A percentile compares a stretch with the other conserved stretches of the same genome.
Conservation (phyloP, 2,888 invertebrate genomes). For the Chrysodeixis includens region DNA sequence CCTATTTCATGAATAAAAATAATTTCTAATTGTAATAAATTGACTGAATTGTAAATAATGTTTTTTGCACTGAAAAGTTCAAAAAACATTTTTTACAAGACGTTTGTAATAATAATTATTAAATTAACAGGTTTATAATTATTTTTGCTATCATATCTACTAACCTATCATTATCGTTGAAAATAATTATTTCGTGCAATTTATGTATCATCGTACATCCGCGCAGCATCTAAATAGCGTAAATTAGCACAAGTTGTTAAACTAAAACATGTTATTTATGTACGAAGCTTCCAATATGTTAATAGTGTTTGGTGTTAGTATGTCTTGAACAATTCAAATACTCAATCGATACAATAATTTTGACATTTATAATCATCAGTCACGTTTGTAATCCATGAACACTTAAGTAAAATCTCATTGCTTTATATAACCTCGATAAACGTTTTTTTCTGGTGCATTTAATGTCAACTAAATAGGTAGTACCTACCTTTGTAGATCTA, state of each 20-base stretch:
- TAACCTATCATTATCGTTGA: constrained; percentile 6
- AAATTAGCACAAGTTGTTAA: constrained; percentile 60
- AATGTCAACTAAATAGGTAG: too few relatives aligned
- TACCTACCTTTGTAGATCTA: too few relatives aligned
- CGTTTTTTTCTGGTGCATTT: too few relatives aligned
- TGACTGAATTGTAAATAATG: too few relatives aligned
- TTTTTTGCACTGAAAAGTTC: too few relatives aligned
- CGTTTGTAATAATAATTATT: too few relatives aligned
- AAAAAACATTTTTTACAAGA: constrained; percentile 10
- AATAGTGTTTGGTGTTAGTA: constrained; percentile 39
- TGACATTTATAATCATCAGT: constrained; percentile 6
- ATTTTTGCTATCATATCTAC: constrained; percentile 16
- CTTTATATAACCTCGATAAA: background rate
- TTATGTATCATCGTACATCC: constrained; percentile 45
- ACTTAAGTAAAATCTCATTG: background rate
- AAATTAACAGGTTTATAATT: too few relatives aligned
- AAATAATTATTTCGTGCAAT: constrained; percentile 31
- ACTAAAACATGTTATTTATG: constrained; percentile 60
- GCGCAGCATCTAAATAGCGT: constrained; percentile 54
- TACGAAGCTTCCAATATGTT: constrained; percentile 43
- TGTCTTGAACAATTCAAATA: constrained; percentile 20
- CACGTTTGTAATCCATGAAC: background rate
- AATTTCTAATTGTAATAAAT: too few relatives aligned
- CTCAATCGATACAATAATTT: constrained; percentile 13
- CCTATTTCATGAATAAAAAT: too few relatives aligned